Evolutionary conservation across 2,888 invertebrate genomes (phyloP).

Genomic region (Polydrusus pterygomalis): DNA sequence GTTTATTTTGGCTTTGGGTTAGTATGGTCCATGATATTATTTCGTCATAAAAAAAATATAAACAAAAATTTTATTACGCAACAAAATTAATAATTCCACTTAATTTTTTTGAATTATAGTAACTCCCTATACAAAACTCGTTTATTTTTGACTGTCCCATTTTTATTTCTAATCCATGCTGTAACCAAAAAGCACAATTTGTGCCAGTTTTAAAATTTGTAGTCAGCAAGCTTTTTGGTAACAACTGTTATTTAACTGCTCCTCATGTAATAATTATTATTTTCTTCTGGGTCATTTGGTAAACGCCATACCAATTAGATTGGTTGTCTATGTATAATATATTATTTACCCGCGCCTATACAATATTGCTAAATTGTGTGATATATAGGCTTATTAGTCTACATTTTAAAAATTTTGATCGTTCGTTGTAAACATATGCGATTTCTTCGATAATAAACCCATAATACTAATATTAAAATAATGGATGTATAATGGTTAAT

Average conservation of each 20-base stretch:
- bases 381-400: no score
- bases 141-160: not conserved
- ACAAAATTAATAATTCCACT: no score
- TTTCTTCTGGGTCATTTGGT: slow-evolving; percentile 4
- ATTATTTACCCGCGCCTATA: not conserved
- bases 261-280: not conserved
- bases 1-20: no score
- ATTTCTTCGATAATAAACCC: no score
- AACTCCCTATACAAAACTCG: not conserved
- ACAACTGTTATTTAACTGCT: slow-evolving; percentile 18
- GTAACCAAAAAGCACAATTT: slow-evolving; percentile 11
- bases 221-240: not conserved
- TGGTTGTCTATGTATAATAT: not conserved
- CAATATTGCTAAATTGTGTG: not conserved
- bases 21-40: no score
- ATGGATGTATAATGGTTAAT: no score
- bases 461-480: no score
- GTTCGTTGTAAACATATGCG: no score
- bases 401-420: no score
- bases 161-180: not conserved
- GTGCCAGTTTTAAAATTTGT: slow-evolving; percentile 6
- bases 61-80: no score
- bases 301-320: not conserved
- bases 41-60: no score
- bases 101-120: no score